Evolutionary conservation across 2,113 vertebrate genomes (phyloP), one percentile per base, ranked within the genome.

Genomic region (Psittacara wagleri): DNA sequence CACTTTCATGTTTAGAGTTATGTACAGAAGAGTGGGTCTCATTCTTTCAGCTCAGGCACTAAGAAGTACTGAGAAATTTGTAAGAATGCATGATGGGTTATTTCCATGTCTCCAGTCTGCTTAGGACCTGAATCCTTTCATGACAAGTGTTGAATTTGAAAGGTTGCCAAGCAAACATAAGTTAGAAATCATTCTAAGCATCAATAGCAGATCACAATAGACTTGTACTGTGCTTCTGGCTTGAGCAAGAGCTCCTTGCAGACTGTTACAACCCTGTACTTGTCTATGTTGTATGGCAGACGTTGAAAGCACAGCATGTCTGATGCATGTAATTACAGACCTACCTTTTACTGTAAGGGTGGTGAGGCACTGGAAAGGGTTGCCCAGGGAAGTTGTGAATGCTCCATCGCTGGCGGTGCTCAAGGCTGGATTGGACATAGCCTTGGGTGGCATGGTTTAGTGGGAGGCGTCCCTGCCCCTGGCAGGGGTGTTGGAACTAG

Each of bases 301-400:
- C 0, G 0, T 57, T 51, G 37, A 19, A 82, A 90, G 59, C 11
- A 19, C 13, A 44, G 39, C 11, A 19, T 13, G 2, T 41, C 25
- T 54, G 17, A 46, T 51, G 33, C 7, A 12, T n/a, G 7, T 17
- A 29, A 52, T 24, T 54, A 68, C 10, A 73, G 27, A 68, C 13
- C 27, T 74, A 54, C 18, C 24, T 75, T 44, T 46, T 46, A 46
- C 44, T 46, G 44, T 46, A 20, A 46, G 44, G 44, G 9, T 46
- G 44, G 19, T 46, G 44, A 20, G 44, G 44, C 44, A 19, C 44
- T 46, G 44, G 44, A 46, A 46, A 20, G 19, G 44, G 44, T 46
- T 46, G 44, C 44, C 44, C 44, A 46, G 44, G 44, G 44, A 19
- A 20, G 44, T 20, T 20, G 44, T 46, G 44, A 20, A 46, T 46